Evolutionary conservation across 2,113 vertebrate genomes (phyloP).

Genomic region (Asarcornis scutulata): DNA sequence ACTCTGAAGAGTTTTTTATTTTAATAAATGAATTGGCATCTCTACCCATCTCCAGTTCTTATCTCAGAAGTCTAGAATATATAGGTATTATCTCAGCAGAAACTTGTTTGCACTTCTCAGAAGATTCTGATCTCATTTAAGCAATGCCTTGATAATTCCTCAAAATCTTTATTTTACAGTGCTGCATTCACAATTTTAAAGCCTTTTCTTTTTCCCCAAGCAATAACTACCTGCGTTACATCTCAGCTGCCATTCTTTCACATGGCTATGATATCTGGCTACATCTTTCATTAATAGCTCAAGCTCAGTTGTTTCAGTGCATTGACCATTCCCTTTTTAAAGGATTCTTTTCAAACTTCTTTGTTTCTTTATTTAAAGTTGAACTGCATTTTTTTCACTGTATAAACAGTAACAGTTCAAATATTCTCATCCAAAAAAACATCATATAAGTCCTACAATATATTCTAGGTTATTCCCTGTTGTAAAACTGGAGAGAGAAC

Average conservation of each 20-base stretch:
- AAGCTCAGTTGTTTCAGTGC: neutral
- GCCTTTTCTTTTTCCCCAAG: neutral
- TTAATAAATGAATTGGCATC: neutral
- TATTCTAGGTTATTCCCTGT: neutral
- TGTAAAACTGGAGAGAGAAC: neutral
- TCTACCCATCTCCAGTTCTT: neutral
- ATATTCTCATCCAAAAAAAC: neutral
- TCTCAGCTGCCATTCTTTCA: neutral
- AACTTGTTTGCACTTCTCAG: neutral
- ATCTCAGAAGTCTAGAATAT: neutral
- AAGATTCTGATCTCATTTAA: neutral
- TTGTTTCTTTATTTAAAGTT: neutral
- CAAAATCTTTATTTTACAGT: neutral
- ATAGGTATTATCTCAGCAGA: neutral
- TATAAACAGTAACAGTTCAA: neutral
- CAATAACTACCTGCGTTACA: neutral
- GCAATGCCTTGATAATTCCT: neutral
- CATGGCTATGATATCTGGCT: neutral
- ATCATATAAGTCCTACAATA: neutral
- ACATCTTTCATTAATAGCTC: neutral
- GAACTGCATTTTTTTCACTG: neutral
- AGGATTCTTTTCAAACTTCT: neutral
- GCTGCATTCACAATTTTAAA: neutral
- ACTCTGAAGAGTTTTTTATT: neutral
- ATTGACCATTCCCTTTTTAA: neutral